These are phyloP conservation scores for Dipodomys ordii DNA, from an alignment of 2,113 vertebrate genomes.

Conservation along the genomic window DNA sequence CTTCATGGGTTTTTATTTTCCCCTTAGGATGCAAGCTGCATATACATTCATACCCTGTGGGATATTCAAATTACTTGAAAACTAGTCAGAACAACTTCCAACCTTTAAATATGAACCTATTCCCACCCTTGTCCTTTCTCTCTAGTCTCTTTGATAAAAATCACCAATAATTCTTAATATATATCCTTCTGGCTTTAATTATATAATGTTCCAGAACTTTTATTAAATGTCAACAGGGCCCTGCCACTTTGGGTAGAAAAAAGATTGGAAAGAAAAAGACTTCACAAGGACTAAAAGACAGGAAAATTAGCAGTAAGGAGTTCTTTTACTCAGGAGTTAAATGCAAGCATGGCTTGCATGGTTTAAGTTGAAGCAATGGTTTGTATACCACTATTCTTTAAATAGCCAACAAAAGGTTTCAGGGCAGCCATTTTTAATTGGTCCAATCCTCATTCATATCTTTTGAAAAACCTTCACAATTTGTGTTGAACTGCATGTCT, in stretches of 20 bases:
- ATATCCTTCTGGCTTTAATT: slow-evolving; percentile 18
- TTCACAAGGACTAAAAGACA: neutral
- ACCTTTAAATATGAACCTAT: neutral
- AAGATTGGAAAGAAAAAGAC: neutral
- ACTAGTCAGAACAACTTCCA: neutral
- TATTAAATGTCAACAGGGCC: neutral
- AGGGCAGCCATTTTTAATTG: slow-evolving; percentile 84
- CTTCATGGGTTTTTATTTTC: slow-evolving; percentile 20
- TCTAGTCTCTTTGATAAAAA: neutral
- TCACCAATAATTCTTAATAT: neutral
- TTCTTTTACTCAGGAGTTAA: slow-evolving; percentile 63
- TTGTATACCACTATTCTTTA: slow-evolving; percentile 72
- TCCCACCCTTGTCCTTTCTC: neutral
- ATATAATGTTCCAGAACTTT: neutral
- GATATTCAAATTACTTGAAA: slow-evolving; percentile 59
- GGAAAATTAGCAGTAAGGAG: slow-evolving; percentile 26
- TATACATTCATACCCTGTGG: slow-evolving; percentile 21
- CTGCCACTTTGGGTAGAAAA: neutral
- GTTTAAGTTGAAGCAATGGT: slow-evolving; percentile 63
- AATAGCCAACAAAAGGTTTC: slow-evolving; percentile 77
- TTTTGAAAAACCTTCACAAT: slow-evolving; percentile 81
- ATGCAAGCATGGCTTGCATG: slow-evolving; percentile 49
- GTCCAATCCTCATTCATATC: slow-evolving; percentile 81
- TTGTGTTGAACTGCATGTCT: slow-evolving; percentile 78
- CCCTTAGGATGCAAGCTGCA: neutral